Evolutionary conservation across 53 echinoderm and acorn worm species (phyloP), one percentile per base, ranked within the genome.

Genomic region (Luidia sarsii): DNA sequence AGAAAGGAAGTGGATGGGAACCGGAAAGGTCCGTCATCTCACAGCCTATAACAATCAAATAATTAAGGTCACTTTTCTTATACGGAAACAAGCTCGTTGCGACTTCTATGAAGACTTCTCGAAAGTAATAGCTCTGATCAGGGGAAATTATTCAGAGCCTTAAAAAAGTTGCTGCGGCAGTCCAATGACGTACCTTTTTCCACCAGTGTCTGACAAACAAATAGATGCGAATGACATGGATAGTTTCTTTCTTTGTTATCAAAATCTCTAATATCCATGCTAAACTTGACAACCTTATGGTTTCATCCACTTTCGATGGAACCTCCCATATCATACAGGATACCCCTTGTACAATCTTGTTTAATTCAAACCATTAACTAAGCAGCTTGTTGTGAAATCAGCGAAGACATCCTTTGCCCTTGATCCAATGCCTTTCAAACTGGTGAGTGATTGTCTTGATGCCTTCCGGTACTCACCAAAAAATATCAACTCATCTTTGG

Each of bases 381-480:
- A 28, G 33, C 30, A 71, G 30, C 46, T 72, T 50, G 49, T 70
- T 32, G 33, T 34, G 33, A 71, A 50, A 16, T 71, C 84, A 16
- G 27, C 61, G 3, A 70, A 68, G 24, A 71, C 70, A 49, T 83
- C 61, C 4, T 70, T 70, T 21, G 13, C 48, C 30, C 50, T 83
- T 19, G 83, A 83, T 83, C 83, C 61, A 38, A 23, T 83, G 33
- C 71, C 63, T 7, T 46, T 49, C 48, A 60, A 43, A 27, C 64
- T 79, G 34, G 46, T 79, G 64, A 62, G 27, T 35, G 30, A 53
- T 30, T 82, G 68, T 53, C 43, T 67, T 33, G 82, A 82, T 33
- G 54, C 43, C 20, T 41, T 82, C n/a, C n/a, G n/a, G n/a, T n/a
- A n/a, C n/a, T n/a, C n/a, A n/a, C n/a, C n/a, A n/a, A n/a, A n/a